Evolutionary conservation across 2,888 invertebrate species (phyloP).

Genomic region (Gerris lacustris): DNA sequence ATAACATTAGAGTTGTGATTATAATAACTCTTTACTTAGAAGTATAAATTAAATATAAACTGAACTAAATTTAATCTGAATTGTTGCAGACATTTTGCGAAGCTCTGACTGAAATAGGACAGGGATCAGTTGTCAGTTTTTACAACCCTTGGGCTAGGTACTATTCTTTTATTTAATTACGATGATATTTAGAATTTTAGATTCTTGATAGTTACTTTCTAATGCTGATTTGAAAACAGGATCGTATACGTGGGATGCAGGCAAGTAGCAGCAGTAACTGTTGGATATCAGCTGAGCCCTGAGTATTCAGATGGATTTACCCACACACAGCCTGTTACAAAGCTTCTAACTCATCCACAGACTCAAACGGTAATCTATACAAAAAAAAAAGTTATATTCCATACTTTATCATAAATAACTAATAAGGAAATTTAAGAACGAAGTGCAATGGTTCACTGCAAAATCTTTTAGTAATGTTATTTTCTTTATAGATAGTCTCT

Average conservation of each 20-base stretch:
- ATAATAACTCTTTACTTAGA: too few relatives aligned
- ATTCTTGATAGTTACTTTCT: too few relatives aligned
- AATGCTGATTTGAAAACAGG: neutral
- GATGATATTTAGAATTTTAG: neutral
- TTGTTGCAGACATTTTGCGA: neutral
- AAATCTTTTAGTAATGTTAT: too few relatives aligned
- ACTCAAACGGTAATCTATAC: constrained; percentile 45
- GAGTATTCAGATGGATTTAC: constrained; percentile 44
- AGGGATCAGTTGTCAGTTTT: neutral
- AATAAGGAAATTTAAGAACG: too few relatives aligned
- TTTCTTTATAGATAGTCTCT: constrained; percentile 46
- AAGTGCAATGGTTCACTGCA: too few relatives aligned
- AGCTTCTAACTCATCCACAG: constrained; percentile 50
- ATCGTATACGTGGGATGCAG: constrained; percentile 49
- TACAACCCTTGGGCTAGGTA: constrained; percentile 5
- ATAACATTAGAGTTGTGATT: too few relatives aligned
- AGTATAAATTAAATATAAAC: too few relatives aligned
- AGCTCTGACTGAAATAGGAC: neutral
- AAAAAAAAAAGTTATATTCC: neutral
- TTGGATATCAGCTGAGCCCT: constrained; percentile 53
- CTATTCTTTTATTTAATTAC: too few relatives aligned
- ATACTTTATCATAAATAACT: neutral
- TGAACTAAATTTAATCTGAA: too few relatives aligned
- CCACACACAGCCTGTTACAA: constrained; percentile 23
- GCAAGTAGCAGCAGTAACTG: constrained; percentile 50